Percentiles rank a stretch among this genome's conserved stretches.
phyloP scores from a whole-genome alignment of 2,113 vertebrate species.

The Glaucomys volans region DNA sequence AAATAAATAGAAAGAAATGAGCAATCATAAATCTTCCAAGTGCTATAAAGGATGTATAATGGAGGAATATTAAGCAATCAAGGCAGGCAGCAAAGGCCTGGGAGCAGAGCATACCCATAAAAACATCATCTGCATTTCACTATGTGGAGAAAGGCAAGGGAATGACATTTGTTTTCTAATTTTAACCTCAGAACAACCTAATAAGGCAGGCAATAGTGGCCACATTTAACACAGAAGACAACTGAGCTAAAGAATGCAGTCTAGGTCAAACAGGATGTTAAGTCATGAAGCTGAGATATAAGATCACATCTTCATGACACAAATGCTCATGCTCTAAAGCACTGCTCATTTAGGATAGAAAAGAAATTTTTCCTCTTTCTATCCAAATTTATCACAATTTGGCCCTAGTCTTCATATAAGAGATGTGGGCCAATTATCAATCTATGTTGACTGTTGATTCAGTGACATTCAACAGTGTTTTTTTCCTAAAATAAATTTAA shows the following conservation, averaged over 20 bases:
- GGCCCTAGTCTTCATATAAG: background rate
- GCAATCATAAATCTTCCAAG: background rate
- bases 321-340: fast-evolving
- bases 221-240: background rate
- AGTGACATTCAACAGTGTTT: background rate
- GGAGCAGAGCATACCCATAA: background rate
- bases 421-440: background rate
- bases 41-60: background rate
- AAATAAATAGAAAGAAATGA: background rate
- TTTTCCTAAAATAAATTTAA: constrained; percentile 60
- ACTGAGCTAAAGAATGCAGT: background rate
- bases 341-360: background rate
- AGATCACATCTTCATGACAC: background rate
- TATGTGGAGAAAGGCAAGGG: background rate
- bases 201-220: background rate
- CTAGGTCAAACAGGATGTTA: background rate
- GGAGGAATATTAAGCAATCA: background rate
- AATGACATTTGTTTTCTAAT: background rate
- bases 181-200: background rate
- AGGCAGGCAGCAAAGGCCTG: fast-evolving
- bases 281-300: background rate
- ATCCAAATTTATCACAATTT: background rate
- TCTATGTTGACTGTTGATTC: background rate
- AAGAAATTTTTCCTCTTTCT: background rate
- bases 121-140: background rate